phyloP scores from a whole-genome alignment of 2,888 invertebrate species.

The Diarsia rubi region DNA sequence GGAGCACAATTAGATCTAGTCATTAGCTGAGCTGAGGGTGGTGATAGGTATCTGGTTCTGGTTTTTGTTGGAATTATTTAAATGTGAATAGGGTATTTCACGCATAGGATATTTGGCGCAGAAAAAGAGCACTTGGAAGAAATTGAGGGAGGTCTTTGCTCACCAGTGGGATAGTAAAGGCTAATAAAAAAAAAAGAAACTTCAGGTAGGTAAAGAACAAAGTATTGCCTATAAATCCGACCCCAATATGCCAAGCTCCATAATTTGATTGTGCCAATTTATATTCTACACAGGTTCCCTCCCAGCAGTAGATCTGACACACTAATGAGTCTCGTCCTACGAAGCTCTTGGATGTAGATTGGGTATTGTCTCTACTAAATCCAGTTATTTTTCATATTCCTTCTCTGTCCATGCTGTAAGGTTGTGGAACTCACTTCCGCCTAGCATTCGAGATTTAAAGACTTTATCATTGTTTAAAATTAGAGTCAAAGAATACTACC shows the following conservation, averaged over 20 bases:
- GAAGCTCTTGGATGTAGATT: conserved; percentile 23
- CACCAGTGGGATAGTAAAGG: no score
- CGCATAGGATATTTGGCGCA: no score
- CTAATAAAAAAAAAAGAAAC: no score
- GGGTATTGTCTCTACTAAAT: conserved; percentile 32
- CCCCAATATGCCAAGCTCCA: conserved; percentile 11
- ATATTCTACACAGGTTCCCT: not conserved
- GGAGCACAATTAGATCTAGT: conserved; percentile 50
- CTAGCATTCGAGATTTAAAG: no score
- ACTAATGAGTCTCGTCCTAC: conserved; percentile 39
- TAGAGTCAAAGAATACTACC: no score
- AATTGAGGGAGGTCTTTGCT: no score
- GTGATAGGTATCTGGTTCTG: conserved; percentile 31
- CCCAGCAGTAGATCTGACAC: conserved; percentile 6
- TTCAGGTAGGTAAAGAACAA: not conserved
- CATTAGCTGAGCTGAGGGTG: conserved; percentile 39
- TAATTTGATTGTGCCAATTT: conserved; percentile 41
- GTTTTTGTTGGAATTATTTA: not conserved
- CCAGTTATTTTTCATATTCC: no score
- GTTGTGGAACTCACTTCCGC: no score
- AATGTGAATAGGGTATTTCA: no score
- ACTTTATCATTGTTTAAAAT: no score
- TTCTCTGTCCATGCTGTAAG: no score
- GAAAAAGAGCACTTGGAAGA: no score
- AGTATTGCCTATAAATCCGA: not conserved